A percentile compares a stretch with the other conserved stretches of the same genome.
phyloP scores from a whole-genome alignment of 2,113 vertebrate species.

The Pseudolaguvia tuberculata region DNA sequence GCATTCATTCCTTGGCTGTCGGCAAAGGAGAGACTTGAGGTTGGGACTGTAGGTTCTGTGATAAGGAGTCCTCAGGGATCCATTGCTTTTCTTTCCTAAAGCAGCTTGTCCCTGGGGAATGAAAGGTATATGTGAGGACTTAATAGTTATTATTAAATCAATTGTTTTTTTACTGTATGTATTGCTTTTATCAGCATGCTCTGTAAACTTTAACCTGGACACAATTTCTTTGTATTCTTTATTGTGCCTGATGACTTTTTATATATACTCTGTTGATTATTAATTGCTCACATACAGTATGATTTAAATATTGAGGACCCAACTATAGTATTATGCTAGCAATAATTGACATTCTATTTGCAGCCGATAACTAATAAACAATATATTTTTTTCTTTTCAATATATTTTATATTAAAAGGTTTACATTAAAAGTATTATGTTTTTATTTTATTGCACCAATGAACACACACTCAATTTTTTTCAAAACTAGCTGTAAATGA shows the following conservation, averaged over 20 bases:
- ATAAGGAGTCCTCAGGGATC: neutral
- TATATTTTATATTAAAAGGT: too few species aligned
- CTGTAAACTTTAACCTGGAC: neutral
- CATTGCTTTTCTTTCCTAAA: neutral
- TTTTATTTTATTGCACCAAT: too few species aligned
- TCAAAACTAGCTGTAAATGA: constrained; percentile 10
- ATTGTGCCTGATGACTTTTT: neutral
- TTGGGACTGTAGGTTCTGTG: neutral
- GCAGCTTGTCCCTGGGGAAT: neutral
- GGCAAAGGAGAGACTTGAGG: neutral
- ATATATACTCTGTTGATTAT: neutral
- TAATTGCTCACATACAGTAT: neutral
- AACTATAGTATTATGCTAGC: neutral
- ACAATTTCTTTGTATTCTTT: neutral
- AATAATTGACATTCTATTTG: neutral
- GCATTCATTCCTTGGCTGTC: neutral
- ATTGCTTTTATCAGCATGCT: neutral
- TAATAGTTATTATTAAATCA: neutral
- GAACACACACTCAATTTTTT: neutral
- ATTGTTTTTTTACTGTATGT: neutral
- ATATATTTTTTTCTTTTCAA: neutral
- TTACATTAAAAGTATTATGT: too few species aligned
- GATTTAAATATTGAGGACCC: neutral
- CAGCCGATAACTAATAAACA: neutral
- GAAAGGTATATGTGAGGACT: neutral